Evolutionary conservation across 2,113 vertebrate genomes (phyloP).

Genomic region (Bettongia penicillata): DNA sequence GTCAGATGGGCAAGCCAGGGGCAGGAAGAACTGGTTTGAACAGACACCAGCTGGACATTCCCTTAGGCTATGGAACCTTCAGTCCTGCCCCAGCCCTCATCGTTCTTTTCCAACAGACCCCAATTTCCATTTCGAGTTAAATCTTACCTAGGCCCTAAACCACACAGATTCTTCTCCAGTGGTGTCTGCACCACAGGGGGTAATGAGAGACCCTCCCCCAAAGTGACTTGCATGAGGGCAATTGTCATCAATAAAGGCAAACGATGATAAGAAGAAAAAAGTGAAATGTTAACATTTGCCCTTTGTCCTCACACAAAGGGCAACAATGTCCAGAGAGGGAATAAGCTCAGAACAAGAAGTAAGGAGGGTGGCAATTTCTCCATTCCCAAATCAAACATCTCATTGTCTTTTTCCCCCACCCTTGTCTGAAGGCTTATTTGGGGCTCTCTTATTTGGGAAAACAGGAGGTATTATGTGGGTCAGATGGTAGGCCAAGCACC

Average conservation of each 20-base stretch:
- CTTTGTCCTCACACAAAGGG: neutral
- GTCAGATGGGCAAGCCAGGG: neutral
- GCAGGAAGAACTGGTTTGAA: neutral
- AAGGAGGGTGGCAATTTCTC: neutral
- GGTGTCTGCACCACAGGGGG: neutral
- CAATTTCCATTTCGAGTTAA: neutral
- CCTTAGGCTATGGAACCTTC: neutral
- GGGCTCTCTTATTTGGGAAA: slow-evolving; percentile 44
- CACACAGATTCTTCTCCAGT: neutral
- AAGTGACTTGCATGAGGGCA: neutral
- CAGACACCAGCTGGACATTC: too few species aligned
- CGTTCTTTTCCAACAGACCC: neutral
- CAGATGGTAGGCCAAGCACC: neutral
- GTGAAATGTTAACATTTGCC: neutral
- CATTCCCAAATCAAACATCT: neutral
- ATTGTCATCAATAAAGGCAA: neutral
- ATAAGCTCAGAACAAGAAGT: neutral
- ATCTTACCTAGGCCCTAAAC: neutral
- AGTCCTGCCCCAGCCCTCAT: neutral
- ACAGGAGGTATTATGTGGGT: neutral
- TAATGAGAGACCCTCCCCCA: neutral
- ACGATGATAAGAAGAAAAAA: neutral
- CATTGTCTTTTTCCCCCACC: neutral
- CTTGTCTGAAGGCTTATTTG: rapidly evolving
- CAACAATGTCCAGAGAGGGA: neutral